These are phyloP conservation scores for Caenorhabditis sulstoni DNA, from an alignment of 2,888 invertebrate genomes.

Conservation along the genomic window DNA sequence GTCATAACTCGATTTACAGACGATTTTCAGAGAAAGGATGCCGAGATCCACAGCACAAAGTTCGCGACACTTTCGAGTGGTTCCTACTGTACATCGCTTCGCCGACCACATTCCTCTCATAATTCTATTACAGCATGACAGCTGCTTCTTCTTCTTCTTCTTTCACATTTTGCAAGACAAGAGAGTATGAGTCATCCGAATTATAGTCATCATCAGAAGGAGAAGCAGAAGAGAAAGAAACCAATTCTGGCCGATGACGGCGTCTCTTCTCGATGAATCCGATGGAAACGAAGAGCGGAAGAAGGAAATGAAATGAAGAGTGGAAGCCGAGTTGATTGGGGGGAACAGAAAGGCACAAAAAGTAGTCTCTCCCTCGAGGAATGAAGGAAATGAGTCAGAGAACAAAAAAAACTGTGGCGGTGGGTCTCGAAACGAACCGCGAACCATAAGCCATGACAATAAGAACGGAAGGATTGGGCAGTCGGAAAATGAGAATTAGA, in stretches of 20 bases:
- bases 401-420: too few relatives aligned
- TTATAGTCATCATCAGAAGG: slow-evolving; percentile 26
- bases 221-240: slow-evolving; percentile 18
- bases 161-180: slow-evolving; percentile 7
- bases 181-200: slow-evolving; percentile 35
- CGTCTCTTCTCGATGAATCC: background rate
- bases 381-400: too few relatives aligned
- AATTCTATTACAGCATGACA: slow-evolving; percentile 25
- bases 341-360: too few relatives aligned
- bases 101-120: slow-evolving; percentile 19
- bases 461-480: too few relatives aligned
- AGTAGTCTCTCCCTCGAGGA: too few relatives aligned
- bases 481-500: too few relatives aligned
- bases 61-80: background rate
- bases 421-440: too few relatives aligned
- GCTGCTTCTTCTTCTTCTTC: slow-evolving; percentile 10
- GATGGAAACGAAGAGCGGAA: slow-evolving; percentile 19
- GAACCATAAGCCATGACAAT: too few relatives aligned
- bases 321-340: slow-evolving; percentile 3
- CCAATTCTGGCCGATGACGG: background rate
- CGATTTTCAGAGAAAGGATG: background rate
- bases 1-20: slow-evolving; percentile 34
- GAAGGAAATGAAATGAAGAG: background rate
- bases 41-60: background rate
- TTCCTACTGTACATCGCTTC: too few relatives aligned